Base-by-base conservation (phyloP, 1,140 invertebrate genomes). In the Zophobas morio region DNA sequence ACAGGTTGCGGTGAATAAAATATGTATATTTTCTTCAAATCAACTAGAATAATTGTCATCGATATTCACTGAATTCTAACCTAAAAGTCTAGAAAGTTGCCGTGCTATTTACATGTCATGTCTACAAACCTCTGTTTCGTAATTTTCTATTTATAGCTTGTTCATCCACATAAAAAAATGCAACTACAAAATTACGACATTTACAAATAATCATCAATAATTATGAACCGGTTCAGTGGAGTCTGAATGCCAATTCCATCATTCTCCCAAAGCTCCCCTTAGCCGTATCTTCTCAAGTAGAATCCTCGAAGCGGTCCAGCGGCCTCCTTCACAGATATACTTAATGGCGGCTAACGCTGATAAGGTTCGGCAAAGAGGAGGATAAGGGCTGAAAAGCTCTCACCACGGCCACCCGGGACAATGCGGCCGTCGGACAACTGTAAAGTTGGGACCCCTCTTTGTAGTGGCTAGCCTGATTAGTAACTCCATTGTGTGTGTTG, bases 381-480 rank as follows among this genome's bases (percentile, higher is more conserved):
- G 60, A 66, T 66, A 66, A 66, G 60, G 60, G 60, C 42, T 40
- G 39, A 33, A 66, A 66, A 66, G 60, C 60, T 66, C 60, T 66
- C 60, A 66, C 70, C 46, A 40, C 70, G 70, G 46, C 70, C 70
- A 72, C 51, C 32, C 70, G 51, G 70, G 70, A 72, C 70, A 72
- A 72, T 72, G 51, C 46, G 70, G 51, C 46, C 34, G 70, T 53
- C 51, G 51, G 47, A 54, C 46, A 72, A 72, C 70, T 72, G 51
- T 53, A 72, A 72, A 72, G 70, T 72, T 72, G 32, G 46, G 51
- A 39, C n/a, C 60, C 39, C 60, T 54, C 70, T 72, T 72, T 72
- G 70, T 72, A 53, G 70, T 72, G 70, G 70, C 51, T 47, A 33
- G 8, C 42, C 70, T 72, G 70, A 72, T 72, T 72, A 72, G 70